A percentile compares a stretch with the other conserved stretches of the same genome.
phyloP scores from a whole-genome alignment of 2,113 vertebrate species.

The Rhagologus leucostigma region DNA sequence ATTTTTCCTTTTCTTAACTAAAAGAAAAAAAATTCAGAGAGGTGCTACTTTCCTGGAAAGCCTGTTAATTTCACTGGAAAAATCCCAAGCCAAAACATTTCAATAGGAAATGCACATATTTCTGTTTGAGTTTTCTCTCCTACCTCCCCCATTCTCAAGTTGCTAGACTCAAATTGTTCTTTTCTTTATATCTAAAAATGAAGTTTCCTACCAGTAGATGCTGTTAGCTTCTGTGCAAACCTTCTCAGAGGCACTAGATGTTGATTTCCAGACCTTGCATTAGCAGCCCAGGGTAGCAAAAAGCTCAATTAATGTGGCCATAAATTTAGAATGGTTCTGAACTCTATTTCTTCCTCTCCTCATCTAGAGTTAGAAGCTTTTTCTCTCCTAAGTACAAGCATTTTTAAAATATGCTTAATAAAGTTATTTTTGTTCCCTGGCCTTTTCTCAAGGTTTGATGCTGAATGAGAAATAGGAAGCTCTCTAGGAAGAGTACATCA shows the following conservation, averaged over 20 bases:
- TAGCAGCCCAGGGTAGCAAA: not conserved
- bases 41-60: constrained; percentile 25
- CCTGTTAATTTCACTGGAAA: constrained; percentile 10
- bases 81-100: constrained; percentile 35
- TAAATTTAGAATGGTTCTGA: not conserved
- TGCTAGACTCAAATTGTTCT: constrained; percentile 44
- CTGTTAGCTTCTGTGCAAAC: not conserved
- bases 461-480: constrained; percentile 7
- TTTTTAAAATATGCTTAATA: not conserved
- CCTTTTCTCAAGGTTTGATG: not conserved
- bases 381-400: not conserved
- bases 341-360: not conserved
- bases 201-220: not conserved
- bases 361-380: not conserved
- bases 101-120: constrained; percentile 20
- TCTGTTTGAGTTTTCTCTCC: constrained; percentile 20
- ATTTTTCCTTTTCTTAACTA: not conserved
- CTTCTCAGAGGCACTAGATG: not conserved
- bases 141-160: constrained; percentile 34
- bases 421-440: not conserved
- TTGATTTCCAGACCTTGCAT: not conserved
- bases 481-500: not conserved
- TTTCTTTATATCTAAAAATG: constrained; percentile 4
- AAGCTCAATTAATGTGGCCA: not conserved
- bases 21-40: not conserved